phyloP scores from a whole-genome alignment of 1,140 invertebrate species.

The Augochlora pura region DNA sequence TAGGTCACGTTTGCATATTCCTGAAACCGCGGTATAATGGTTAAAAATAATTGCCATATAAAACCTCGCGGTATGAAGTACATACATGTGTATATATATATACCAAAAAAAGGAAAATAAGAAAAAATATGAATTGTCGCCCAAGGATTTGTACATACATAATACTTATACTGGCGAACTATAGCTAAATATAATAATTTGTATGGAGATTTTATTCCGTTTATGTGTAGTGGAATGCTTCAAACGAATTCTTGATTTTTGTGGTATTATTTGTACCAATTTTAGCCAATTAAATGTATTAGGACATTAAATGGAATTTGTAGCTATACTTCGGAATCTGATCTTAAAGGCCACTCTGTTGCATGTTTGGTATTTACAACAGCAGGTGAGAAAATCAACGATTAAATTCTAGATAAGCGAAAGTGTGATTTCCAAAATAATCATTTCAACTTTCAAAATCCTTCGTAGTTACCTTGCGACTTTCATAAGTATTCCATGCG shows the following conservation, averaged over 20 bases:
- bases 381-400: neutral
- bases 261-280: conserved; percentile 18
- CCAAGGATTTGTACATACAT: conserved; percentile 42
- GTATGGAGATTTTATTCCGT: conserved; percentile 27
- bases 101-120: conserved; percentile 22
- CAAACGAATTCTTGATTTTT: conserved; percentile 33
- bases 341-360: neutral
- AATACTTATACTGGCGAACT: conserved; percentile 9
- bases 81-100: conserved; percentile 43
- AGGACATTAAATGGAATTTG: neutral
- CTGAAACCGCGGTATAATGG: conserved; percentile 33
- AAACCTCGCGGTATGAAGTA: conserved; percentile 41
- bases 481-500: conserved; percentile 47
- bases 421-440: neutral
- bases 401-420: neutral
- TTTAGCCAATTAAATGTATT: neutral
- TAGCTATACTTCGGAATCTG: neutral
- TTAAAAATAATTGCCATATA: conserved; percentile 2
- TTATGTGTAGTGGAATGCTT: conserved; percentile 40
- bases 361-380: conserved; percentile 17
- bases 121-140: conserved; percentile 25
- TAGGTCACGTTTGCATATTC: conserved; percentile 11
- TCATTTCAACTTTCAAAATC: neutral
- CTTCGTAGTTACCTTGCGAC: conserved; percentile 13
- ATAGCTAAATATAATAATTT: conserved; percentile 30